A percentile compares a stretch with the other conserved stretches of the same genome.
Evolutionary conservation across 2,888 invertebrate species (phyloP).

Genomic region (Geophilus truncorum): DNA sequence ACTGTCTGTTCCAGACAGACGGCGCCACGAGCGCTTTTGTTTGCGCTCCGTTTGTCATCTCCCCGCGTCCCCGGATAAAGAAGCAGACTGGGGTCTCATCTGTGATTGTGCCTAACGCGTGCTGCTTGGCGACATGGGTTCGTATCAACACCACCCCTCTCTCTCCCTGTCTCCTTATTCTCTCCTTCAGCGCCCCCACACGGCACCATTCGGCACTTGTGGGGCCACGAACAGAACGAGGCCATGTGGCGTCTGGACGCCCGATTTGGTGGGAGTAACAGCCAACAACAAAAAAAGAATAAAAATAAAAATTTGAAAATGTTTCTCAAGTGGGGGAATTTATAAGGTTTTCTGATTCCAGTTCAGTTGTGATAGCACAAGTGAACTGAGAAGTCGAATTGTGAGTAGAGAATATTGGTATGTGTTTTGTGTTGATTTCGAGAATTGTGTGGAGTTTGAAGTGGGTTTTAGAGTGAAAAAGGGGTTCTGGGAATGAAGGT

Average conservation of each 20-base stretch:
- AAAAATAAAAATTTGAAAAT: no score
- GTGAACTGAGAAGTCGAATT: no score
- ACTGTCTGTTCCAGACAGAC: neutral
- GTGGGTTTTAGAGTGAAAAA: no score
- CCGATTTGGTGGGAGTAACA: neutral
- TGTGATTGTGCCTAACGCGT: conserved; percentile 10
- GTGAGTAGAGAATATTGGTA: no score
- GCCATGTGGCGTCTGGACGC: neutral
- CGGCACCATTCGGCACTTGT: neutral
- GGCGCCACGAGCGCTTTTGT: neutral
- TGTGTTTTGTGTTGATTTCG: no score
- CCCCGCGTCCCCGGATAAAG: neutral
- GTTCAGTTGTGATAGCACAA: no score
- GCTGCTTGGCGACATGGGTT: conserved; percentile 3
- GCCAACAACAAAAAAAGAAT: neutral
- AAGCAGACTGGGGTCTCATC: conserved; percentile 4
- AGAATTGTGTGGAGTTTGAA: no score
- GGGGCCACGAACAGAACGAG: neutral
- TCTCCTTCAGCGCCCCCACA: neutral
- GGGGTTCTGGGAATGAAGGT: no score
- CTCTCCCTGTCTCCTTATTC: neutral
- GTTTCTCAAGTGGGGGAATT: no score
- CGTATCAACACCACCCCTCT: no score
- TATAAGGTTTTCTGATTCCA: no score
- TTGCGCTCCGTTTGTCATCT: conserved; percentile 10